Conservation (phyloP, 37 sponge, comb jelly and placozoan genomes). For the Corticium candelabrum region DNA sequence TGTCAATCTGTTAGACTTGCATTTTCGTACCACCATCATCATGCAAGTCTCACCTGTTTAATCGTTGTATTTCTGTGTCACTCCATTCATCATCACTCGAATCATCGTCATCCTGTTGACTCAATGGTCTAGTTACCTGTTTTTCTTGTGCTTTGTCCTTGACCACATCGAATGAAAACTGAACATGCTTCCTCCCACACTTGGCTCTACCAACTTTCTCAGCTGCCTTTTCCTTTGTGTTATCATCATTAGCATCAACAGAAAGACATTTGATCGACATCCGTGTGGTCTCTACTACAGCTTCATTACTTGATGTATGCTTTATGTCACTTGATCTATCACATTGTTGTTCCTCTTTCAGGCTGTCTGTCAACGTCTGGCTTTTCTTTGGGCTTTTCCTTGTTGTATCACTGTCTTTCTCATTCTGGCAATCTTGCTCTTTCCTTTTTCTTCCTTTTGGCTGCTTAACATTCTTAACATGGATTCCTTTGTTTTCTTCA, state of each 20-base stretch:
- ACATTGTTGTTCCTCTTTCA: no score
- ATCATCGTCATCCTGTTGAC: neutral
- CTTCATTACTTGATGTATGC: no score
- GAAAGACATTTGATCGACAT: no score
- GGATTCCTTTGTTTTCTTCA: no score
- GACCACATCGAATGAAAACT: no score
- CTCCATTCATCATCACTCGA: neutral
- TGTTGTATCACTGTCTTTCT: neutral
- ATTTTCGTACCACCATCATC: no score
- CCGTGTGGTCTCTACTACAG: no score
- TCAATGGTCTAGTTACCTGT: neutral
- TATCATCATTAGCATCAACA: no score
- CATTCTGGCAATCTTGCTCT: neutral
- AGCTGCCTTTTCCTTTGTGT: no score
- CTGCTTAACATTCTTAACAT: no score
- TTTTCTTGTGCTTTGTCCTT: neutral
- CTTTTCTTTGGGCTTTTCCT: neutral
- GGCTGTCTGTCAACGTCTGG: neutral
- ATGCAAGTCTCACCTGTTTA: neutral
- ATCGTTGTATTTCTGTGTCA: neutral
- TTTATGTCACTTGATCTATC: no score
- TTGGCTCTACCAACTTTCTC: neutral
- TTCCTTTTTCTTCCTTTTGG: neutral
- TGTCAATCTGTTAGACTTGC: no score
- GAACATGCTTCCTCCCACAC: neutral